Conservation (phyloP, 2,113 vertebrate species). For the Clupea harengus region DNA sequence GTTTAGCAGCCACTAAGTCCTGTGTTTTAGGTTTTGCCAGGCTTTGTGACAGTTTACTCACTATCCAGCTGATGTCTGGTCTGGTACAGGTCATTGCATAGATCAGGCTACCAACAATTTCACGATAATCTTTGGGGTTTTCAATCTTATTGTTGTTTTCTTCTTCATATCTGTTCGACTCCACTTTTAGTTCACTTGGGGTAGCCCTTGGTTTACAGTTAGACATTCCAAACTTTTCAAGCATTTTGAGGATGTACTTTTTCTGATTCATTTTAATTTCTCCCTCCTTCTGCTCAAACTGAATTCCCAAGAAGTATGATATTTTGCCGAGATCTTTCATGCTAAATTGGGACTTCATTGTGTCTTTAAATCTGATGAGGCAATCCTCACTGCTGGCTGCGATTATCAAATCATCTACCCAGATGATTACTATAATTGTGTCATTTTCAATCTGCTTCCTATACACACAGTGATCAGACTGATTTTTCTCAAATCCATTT, state of each 20-base stretch:
- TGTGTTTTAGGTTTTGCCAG: no score
- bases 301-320: constrained; percentile 37
- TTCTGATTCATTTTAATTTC: constrained; percentile 31
- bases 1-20: no score
- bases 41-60: no score
- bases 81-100: constrained; percentile 38
- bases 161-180: not conserved
- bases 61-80: constrained; percentile 42
- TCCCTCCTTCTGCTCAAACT: constrained; percentile 39
- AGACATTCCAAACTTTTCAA: constrained; percentile 34
- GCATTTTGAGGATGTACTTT: constrained; percentile 17
- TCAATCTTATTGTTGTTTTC: constrained; percentile 14
- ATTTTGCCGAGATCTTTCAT: constrained; percentile 47
- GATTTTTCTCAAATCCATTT: constrained; percentile 36
- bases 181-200: constrained; percentile 25
- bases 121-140: not conserved
- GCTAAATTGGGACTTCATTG: constrained; percentile 32
- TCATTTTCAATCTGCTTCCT: constrained; percentile 31
- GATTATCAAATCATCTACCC: constrained; percentile 49
- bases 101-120: constrained; percentile 33
- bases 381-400: constrained; percentile 32
- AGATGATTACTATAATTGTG: constrained; percentile 41
- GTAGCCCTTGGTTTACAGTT: constrained; percentile 44
- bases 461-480: constrained; percentile 46
- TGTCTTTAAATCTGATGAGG: constrained; percentile 27